These are phyloP conservation scores for Drosophila yooni DNA, from an alignment of 2,888 invertebrate genomes.

Conservation along the genomic window DNA sequence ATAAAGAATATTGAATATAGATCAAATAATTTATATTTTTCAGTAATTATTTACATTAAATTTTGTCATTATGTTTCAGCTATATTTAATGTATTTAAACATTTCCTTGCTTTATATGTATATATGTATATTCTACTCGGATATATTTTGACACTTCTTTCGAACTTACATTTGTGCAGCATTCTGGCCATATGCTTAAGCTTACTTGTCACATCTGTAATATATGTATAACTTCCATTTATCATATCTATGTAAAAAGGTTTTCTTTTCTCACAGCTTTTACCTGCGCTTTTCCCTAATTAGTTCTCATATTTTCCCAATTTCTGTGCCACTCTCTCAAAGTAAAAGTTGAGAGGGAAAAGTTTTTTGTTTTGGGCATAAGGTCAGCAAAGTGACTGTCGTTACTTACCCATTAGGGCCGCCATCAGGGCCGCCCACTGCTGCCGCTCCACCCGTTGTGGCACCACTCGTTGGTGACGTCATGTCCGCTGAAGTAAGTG, in stretches of 20 bases:
- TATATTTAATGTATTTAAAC: background rate
- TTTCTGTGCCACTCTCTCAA: background rate
- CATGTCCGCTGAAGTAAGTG: conserved; percentile 85
- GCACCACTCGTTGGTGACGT: conserved; percentile 73
- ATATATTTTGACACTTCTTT: background rate
- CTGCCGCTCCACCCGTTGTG: conserved; percentile 49
- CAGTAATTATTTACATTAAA: background rate
- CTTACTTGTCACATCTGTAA: background rate
- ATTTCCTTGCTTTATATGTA: background rate
- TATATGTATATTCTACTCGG: background rate
- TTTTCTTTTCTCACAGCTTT: background rate
- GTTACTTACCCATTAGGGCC: conserved; percentile 79
- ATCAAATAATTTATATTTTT: background rate
- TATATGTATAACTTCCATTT: background rate
- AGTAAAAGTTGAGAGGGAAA: conserved; percentile 39
- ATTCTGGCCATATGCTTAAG: background rate
- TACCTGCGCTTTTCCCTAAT: conserved; percentile 28
- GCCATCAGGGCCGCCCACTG: conserved; percentile 59
- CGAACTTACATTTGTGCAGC: background rate
- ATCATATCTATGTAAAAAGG: background rate
- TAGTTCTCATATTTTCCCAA: conserved; percentile 4
- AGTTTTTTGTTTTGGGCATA: conserved; percentile 28
- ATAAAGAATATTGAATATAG: background rate
- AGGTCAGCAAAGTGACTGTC: conserved; percentile 27
- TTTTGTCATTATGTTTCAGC: background rate